Evolutionary conservation across 1,140 invertebrate species (phyloP).

Genomic region (Brachionus koreanus): DNA sequence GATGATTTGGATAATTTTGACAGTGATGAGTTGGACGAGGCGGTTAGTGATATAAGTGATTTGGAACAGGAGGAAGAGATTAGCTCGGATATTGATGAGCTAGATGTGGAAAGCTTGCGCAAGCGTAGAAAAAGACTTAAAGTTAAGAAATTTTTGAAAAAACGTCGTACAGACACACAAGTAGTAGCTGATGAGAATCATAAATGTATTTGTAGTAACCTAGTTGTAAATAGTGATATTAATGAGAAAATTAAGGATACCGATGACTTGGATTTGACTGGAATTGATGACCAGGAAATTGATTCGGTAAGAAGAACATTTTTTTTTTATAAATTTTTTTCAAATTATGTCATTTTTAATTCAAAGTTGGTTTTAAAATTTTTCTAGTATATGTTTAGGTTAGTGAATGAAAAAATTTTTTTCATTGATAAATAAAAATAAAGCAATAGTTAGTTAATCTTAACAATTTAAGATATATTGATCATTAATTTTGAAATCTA

Average conservation of each 20-base stretch:
- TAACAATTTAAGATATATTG: too few species aligned
- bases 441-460: too few species aligned
- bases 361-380: too few species aligned
- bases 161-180: neutral
- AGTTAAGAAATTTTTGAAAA: constrained; percentile 18
- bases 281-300: constrained; percentile 80
- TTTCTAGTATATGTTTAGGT: too few species aligned
- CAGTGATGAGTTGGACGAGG: neutral
- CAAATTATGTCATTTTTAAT: too few species aligned
- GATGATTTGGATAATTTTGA: constrained; percentile 7
- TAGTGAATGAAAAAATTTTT: neutral
- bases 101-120: neutral
- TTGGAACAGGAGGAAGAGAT: neutral
- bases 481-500: too few species aligned
- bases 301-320: constrained; percentile 62
- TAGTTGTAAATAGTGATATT: neutral
- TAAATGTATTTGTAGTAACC: neutral
- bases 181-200: neutral
- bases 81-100: neutral
- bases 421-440: too few species aligned
- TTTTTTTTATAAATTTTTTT: too few species aligned
- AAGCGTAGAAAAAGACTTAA: neutral
- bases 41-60: neutral
- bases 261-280: constrained; percentile 72
- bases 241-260: neutral